phyloP scores from a whole-genome alignment of 1,140 invertebrate species.

The Bombus fervidus region DNA sequence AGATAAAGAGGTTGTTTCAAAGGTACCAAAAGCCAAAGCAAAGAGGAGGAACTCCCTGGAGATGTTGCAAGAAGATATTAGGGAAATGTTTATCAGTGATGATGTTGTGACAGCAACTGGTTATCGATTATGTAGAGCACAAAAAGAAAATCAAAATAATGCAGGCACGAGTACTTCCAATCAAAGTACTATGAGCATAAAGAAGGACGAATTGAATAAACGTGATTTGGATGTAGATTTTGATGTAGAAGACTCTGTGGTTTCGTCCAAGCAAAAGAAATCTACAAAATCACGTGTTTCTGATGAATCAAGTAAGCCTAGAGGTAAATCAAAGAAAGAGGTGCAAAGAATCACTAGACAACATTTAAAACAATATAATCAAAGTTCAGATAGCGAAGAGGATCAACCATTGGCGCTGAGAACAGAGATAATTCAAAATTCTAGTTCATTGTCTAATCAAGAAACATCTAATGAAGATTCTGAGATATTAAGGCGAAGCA shows the following conservation, averaged over 20 bases:
- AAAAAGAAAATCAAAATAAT: constrained; percentile 64
- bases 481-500: constrained; percentile 46
- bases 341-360: constrained; percentile 44
- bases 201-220: constrained; percentile 13
- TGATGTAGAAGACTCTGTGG: not conserved
- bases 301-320: constrained; percentile 12
- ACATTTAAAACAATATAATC: constrained; percentile 51
- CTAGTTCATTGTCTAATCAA: not conserved
- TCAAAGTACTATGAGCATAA: not conserved
- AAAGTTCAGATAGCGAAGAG: constrained; percentile 66
- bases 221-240: not conserved
- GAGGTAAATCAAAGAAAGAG: constrained; percentile 33
- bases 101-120: constrained; percentile 84
- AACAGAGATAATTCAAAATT: constrained; percentile 22
- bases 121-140: constrained; percentile 74
- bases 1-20: constrained; percentile 36
- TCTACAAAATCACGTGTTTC: not conserved
- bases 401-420: constrained; percentile 60
- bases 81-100: constrained; percentile 87
- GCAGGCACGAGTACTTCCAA: not conserved
- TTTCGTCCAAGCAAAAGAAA: constrained; percentile 17
- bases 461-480: constrained; percentile 25
- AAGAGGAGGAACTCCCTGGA: constrained; percentile 83
- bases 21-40: constrained; percentile 61
- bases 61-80: constrained; percentile 86